phyloP scores from a whole-genome alignment of 2,113 vertebrate species.

The Ceyx cyanopectus region DNA sequence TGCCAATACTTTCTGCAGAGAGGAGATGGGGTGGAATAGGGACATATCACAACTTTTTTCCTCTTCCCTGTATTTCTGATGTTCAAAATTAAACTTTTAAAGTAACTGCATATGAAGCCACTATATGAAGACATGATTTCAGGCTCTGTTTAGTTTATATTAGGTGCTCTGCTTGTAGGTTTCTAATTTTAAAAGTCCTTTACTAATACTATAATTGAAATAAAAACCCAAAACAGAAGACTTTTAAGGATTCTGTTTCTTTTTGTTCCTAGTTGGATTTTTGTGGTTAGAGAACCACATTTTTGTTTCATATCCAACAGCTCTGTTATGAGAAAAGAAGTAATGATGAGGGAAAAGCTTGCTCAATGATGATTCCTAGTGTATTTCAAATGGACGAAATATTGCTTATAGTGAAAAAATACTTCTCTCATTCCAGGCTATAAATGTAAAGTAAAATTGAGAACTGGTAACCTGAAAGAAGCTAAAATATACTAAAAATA shows the following conservation, averaged over 20 bases:
- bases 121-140: not conserved
- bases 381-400: conserved; percentile 51
- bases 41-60: not conserved
- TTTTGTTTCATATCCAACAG: conserved; percentile 56
- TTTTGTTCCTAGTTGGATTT: conserved; percentile 45
- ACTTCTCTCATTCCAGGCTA: conserved; percentile 27
- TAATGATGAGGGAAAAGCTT: conserved; percentile 22
- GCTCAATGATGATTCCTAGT: not conserved
- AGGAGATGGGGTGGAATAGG: not conserved
- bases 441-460: not conserved
- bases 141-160: not conserved
- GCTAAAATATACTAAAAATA: not conserved
- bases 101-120: not conserved
- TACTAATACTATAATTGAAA: conserved; percentile 31
- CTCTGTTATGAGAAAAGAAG: conserved; percentile 40
- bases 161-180: not conserved
- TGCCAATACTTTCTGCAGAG: not conserved
- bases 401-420: conserved; percentile 46
- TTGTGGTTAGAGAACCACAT: conserved; percentile 48
- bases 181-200: conserved; percentile 21
- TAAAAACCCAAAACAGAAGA: conserved; percentile 8
- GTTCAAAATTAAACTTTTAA: not conserved
- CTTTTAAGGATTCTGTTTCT: conserved; percentile 52
- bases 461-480: conserved; percentile 50
- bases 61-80: not conserved